phyloP scores from a whole-genome alignment of 2,888 invertebrate genomes.

The Lycocerus yunnanus region DNA sequence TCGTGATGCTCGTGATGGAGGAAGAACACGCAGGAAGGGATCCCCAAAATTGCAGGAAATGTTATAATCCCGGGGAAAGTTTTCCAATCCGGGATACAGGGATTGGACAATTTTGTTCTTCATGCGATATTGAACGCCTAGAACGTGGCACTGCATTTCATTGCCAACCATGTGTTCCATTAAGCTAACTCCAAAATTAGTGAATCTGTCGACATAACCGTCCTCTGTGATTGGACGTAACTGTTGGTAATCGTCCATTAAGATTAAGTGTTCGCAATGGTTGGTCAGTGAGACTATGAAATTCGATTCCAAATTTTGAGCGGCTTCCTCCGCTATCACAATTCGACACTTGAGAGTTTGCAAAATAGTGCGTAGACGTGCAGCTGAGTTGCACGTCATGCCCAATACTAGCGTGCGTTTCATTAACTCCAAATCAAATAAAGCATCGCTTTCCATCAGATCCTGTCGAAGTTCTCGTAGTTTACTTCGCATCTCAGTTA shows the following conservation, averaged over 20 bases:
- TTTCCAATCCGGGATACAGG: slow-evolving; percentile 68
- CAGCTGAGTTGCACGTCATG: slow-evolving; percentile 79
- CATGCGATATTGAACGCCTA: slow-evolving; percentile 77
- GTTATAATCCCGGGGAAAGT: slow-evolving; percentile 62
- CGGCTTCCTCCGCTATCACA: slow-evolving; percentile 87
- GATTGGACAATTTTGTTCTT: slow-evolving; percentile 64
- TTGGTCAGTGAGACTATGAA: slow-evolving; percentile 77
- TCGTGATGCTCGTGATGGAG: too few relatives aligned
- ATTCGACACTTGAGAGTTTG: too few relatives aligned
- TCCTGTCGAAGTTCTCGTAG: too few relatives aligned
- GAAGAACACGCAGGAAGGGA: too few relatives aligned
- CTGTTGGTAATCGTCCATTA: slow-evolving; percentile 88
- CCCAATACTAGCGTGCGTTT: slow-evolving; percentile 65
- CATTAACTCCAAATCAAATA: too few relatives aligned
- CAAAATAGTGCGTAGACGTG: slow-evolving; percentile 65
- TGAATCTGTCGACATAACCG: slow-evolving; percentile 67
- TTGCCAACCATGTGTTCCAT: slow-evolving; percentile 81
- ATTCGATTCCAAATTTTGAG: slow-evolving; percentile 85
- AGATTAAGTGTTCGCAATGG: too few relatives aligned
- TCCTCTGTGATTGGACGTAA: slow-evolving; percentile 70
- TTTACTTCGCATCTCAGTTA: too few relatives aligned
- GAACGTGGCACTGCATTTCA: too few relatives aligned
- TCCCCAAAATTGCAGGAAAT: slow-evolving; percentile 64
- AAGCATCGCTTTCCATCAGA: too few relatives aligned
- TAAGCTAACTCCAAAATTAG: slow-evolving; percentile 75